A percentile compares a stretch with the other conserved stretches of the same genome.
Evolutionary conservation across 2,888 invertebrate species (phyloP).

Genomic region (Heteromurus nitidus): DNA sequence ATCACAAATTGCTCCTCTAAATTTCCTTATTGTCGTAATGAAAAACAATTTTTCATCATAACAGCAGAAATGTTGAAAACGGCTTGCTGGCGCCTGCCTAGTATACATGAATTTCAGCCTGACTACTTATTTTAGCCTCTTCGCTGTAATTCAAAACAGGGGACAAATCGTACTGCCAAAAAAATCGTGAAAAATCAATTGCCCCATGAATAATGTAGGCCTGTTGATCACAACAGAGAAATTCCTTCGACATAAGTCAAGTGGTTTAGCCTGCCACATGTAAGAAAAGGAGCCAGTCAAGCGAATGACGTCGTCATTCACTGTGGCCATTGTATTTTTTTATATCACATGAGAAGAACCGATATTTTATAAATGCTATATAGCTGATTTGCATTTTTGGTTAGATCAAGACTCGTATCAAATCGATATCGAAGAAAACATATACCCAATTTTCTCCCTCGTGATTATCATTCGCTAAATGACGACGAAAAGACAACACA

Average conservation of each 20-base stretch:
- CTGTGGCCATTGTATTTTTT: neutral
- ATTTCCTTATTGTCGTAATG: too few relatives aligned
- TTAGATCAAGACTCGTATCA: constrained; percentile 13
- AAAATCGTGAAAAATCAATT: constrained; percentile 36
- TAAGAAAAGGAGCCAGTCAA: neutral
- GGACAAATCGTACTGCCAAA: neutral
- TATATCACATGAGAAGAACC: neutral
- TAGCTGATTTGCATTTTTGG: constrained; percentile 22
- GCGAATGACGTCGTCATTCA: constrained; percentile 19
- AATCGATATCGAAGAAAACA: constrained; percentile 27
- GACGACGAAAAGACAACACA: neutral
- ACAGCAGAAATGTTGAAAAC: too few relatives aligned
- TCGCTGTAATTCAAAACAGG: too few relatives aligned
- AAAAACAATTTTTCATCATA: too few relatives aligned
- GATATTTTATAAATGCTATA: constrained; percentile 1
- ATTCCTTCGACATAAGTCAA: constrained; percentile 51
- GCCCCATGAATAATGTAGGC: constrained; percentile 23
- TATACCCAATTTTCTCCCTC: too few relatives aligned
- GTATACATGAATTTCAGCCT: neutral
- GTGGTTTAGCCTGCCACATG: constrained; percentile 45
- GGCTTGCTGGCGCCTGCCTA: too few relatives aligned
- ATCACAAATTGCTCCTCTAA: too few relatives aligned
- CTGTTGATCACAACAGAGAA: constrained; percentile 17
- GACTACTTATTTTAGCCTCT: too few relatives aligned
- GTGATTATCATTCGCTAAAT: constrained; percentile 2